These are phyloP conservation scores for Acanthurus leucopareius DNA, from an alignment of 2,797 vertebrate genomes.

Conservation along the genomic window DNA sequence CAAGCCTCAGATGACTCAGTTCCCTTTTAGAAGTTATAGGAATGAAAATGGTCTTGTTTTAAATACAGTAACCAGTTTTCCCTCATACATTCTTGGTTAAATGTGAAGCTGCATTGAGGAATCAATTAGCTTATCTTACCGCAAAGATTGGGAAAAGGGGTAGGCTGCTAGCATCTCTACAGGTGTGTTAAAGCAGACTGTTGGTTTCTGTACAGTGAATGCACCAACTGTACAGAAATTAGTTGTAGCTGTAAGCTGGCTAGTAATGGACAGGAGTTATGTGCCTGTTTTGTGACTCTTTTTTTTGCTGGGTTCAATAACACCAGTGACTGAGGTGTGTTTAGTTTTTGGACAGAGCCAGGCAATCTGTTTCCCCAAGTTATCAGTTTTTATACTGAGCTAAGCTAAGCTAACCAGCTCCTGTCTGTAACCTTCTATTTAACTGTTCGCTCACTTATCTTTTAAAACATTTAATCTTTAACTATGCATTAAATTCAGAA, in stretches of 20 bases:
- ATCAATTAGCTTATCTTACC: not conserved
- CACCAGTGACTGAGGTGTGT: not conserved
- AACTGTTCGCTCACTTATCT: not conserved
- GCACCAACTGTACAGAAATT: not conserved
- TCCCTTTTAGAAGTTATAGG: too few species aligned
- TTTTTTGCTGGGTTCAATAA: too few species aligned
- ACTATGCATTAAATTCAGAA: not conserved
- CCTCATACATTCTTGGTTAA: not conserved
- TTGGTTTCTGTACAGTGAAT: not conserved
- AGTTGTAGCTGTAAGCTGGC: too few species aligned
- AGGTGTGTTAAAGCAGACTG: not conserved
- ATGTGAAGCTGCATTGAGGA: not conserved
- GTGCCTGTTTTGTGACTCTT: too few species aligned
- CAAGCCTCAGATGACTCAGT: too few species aligned
- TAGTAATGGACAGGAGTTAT: too few species aligned
- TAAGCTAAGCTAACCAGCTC: not conserved
- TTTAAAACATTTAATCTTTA: not conserved
- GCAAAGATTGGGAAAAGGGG: not conserved
- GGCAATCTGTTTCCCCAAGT: not conserved
- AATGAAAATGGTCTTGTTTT: too few species aligned
- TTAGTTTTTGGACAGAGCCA: not conserved
- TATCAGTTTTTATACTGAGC: not conserved
- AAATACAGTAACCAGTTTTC: too few species aligned
- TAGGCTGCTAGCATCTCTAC: not conserved
- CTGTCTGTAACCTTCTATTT: not conserved